Base-by-base conservation (phyloP, 2,888 invertebrate genomes). In the Pseudoips prasinana region DNA sequence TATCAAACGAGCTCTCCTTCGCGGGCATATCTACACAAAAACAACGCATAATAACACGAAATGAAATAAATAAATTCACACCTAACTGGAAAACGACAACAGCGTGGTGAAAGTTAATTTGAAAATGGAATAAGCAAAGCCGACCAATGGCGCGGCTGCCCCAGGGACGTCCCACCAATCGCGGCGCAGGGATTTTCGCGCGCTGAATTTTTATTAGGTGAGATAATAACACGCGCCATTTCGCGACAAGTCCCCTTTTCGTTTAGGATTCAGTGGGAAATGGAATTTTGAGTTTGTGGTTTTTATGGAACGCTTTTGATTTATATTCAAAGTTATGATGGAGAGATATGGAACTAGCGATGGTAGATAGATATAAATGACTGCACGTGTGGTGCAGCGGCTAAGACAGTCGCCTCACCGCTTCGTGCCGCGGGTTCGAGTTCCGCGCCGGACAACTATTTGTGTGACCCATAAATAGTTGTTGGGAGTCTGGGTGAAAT, bases 151-250 rank as follows among this genome's bases (percentile, higher is more conserved):
- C 60, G 69, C 43, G 50, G 55, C 58, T 59, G 66, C 76, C 63
- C 75, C 56, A 58, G 82, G 85, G 78, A 73, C 67, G 60, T 62
- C 40, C 67, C 68, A 45, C 87, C 85, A 87, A 87, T 86, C 64
- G 63, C 58, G 50, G 55, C 57, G 63, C 61, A 44, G 61, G 69
- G 75, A 81, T 84, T 85, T 88, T 84, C 87, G 87, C 87, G 87
- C 85, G 84, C 82, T 82, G 87, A 86, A 87, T 88, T 87, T 88
- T 87, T 88, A 88, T 88, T 88, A 87, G 84, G 78, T 59, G 43
- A 74, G 84, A 86, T 86, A 86, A 86, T 86, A 86, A 83, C 3
- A 14, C 74, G 70, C 80, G 83, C 83, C 87, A 86, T 86, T 84
- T 85, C 83, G 84, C 68, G 76, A 78, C 79, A 76, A 73, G 66